Conservation (phyloP, 2,888 invertebrate species). For the Anthophora plumipes region DNA sequence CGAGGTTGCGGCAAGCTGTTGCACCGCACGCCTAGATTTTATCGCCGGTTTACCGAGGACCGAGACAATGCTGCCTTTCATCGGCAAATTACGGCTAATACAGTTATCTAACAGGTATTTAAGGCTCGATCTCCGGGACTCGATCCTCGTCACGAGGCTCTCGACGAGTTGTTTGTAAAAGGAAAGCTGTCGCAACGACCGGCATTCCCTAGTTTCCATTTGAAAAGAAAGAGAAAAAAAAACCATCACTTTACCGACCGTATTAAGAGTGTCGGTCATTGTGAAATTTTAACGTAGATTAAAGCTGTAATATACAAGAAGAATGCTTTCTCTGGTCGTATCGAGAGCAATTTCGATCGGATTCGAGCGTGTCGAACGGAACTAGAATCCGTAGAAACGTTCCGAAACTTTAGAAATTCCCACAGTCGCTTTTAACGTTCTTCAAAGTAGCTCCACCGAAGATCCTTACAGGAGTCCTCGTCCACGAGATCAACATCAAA, state of each 20-base stretch:
- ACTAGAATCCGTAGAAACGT: too few species aligned
- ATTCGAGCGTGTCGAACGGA: background rate
- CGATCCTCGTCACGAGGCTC: background rate
- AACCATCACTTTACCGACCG: too few species aligned
- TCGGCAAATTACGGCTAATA: background rate
- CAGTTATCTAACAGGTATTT: background rate
- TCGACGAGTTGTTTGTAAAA: background rate
- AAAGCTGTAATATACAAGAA: too few species aligned
- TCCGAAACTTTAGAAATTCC: constrained; percentile 83
- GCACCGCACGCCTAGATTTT: background rate
- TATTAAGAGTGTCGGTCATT: too few species aligned
- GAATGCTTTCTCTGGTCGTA: background rate
- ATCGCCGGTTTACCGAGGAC: background rate
- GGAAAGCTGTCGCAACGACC: background rate
- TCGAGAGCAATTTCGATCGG: background rate
- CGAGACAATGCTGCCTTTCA: constrained; percentile 16
- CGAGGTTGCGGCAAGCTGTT: constrained; percentile 34
- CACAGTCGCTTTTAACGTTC: constrained; percentile 87
- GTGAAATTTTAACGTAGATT: too few species aligned
- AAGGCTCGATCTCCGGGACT: too few species aligned
- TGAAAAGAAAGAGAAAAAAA: too few species aligned
- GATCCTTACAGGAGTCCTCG: constrained; percentile 88
- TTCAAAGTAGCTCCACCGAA: constrained; percentile 89
- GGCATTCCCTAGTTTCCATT: too few species aligned
- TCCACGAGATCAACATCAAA: constrained; percentile 88